Percentiles rank a stretch among this genome's conserved stretches.
Evolutionary conservation across 2,888 invertebrate genomes (phyloP).

Genomic region (Ennomos fuscantarius): DNA sequence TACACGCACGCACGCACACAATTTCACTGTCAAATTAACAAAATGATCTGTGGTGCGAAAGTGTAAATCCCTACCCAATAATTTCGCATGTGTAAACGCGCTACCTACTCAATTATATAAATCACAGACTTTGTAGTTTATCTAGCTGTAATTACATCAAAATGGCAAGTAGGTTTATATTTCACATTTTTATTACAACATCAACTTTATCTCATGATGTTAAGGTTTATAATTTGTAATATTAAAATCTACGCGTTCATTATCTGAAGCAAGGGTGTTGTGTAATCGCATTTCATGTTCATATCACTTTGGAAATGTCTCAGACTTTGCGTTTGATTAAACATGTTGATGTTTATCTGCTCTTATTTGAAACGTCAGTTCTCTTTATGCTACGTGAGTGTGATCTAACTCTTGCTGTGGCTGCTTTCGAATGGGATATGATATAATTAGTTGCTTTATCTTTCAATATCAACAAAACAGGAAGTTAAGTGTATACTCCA

Average conservation of each 20-base stretch:
- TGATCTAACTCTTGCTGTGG: slow-evolving; percentile 20
- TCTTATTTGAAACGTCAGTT: slow-evolving; percentile 15
- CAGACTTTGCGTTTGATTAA: slow-evolving; percentile 31
- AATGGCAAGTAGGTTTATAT: slow-evolving; percentile 1
- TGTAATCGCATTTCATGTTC: slow-evolving; percentile 20
- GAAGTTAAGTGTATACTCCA: no score
- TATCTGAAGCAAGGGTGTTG: slow-evolving; percentile 11
- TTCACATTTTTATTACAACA: slow-evolving; percentile 1
- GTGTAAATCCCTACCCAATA: slow-evolving; percentile 10
- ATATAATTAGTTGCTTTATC: slow-evolving; percentile 12
- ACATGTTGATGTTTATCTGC: slow-evolving; percentile 13
- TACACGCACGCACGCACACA: no score
- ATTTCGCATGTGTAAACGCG: slow-evolving; percentile 28
- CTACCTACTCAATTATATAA: slow-evolving; percentile 35
- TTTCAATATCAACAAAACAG: no score
- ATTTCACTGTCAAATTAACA: background rate
- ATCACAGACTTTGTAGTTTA: slow-evolving; percentile 22
- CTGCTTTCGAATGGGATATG: slow-evolving; percentile 16
- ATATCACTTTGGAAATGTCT: slow-evolving; percentile 27
- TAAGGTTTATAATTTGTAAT: slow-evolving; percentile 10
- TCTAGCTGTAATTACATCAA: slow-evolving; percentile 13
- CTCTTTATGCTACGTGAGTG: slow-evolving; percentile 10
- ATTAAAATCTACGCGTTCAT: slow-evolving; percentile 4
- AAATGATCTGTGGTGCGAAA: slow-evolving; percentile 18
- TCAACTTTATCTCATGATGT: slow-evolving; percentile 19